Base-by-base conservation (phyloP, 2,113 vertebrate species). In the Melanotaenia duboulayi region DNA sequence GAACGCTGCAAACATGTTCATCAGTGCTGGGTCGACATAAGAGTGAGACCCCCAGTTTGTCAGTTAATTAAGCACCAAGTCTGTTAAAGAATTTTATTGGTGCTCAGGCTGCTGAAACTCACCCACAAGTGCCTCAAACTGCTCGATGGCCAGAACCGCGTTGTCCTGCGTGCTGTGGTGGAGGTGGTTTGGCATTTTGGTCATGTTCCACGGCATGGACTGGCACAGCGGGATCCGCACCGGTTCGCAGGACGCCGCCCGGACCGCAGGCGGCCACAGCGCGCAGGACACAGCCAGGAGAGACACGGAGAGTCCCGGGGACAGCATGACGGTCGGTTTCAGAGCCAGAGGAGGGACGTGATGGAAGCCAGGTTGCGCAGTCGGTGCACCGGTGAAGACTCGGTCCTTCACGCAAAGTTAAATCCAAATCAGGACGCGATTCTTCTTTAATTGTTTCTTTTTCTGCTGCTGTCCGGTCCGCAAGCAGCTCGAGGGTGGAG, bases 81-180 rank as follows among this genome's bases (percentile, higher is more conserved):
- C 49, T 24, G 40, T 46, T 54, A 40, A 8, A 14, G 4, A 19
- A 58, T 17, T 17, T 65, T 13, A 64, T 58, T 10, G 14, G 46
- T 6, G 23, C 7, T 7, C 42, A 39, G 40, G 40, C 24, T 35
- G 40, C 48, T n/a, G 9, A 0, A 4, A 83, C 90, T 91, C 80
- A 92, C 91, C 95, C 92, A 99, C 92, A 62, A 99, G 92, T 42
- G 95, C 97, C 54, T 99, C 97, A 80, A 96, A 99, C 94, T 99
- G 97, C 92, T 99, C 98, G 78, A 99, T 98, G 77, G 98, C 97
- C 90, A 99, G 94, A 80, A 99, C 94, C 63, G 97, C 97, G 93
- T 99, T 99, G 80, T 96, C 97, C 94, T 99, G 97, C 56, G 97
- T 99, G 94, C 97, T 99, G 95, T 99, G 97, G 93, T 99, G 97